A percentile compares a stretch with the other conserved stretches of the same genome.
Evolutionary conservation across 2,797 vertebrate species (phyloP).

Genomic region (Oceanodroma leucorhoa): DNA sequence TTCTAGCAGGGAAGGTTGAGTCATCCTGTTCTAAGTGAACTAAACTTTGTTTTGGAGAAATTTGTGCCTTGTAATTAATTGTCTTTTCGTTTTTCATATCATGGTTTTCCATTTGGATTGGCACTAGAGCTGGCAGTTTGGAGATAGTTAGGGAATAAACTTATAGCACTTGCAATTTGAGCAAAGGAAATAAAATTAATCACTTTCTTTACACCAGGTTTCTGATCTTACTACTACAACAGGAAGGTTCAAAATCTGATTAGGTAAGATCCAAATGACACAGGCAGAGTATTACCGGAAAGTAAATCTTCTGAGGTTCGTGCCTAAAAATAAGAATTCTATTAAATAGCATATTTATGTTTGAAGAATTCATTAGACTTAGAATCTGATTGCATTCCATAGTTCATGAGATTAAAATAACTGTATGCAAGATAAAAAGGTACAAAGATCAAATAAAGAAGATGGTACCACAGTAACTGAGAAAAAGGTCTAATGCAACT

Average conservation of each 20-base stretch:
- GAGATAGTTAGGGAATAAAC: not conserved
- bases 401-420: not conserved
- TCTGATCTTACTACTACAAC: not conserved
- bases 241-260: not conserved
- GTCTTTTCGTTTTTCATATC: not conserved
- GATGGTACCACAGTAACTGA: not conserved
- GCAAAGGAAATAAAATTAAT: not conserved
- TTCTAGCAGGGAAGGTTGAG: conserved; percentile 1
- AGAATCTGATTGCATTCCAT: not conserved
- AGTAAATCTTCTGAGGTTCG: not conserved
- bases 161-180: not conserved
- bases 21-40: not conserved
- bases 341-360: not conserved
- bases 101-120: not conserved
- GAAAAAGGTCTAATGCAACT: not conserved
- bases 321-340: not conserved
- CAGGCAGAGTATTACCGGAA: not conserved
- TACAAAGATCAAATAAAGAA: not conserved
- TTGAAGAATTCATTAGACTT: not conserved
- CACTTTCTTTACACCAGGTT: not conserved
- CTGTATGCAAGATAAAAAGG: not conserved
- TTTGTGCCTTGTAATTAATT: not conserved
- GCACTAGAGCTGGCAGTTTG: not conserved
- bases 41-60: conserved; percentile 22
- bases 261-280: not conserved